Percentiles rank a stretch among this genome's conserved stretches.
phyloP scores from a whole-genome alignment of 2,113 vertebrate species.

The Heliornis fulica region DNA sequence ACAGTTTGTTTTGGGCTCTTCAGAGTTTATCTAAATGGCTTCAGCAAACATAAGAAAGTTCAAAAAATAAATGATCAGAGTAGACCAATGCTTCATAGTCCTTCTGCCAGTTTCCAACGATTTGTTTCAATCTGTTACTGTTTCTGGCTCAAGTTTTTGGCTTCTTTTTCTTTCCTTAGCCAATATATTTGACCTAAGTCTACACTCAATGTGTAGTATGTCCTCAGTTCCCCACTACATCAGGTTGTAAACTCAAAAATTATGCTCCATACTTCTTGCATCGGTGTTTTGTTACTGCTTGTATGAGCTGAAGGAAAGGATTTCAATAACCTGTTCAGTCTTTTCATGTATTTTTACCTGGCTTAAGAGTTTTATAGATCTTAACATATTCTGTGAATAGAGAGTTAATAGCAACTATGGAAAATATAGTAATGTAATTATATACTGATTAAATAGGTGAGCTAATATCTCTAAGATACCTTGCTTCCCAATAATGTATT shows the following conservation, averaged over 20 bases:
- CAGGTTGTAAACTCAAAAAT: not conserved
- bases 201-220: not conserved
- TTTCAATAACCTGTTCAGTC: not conserved
- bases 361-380: not conserved
- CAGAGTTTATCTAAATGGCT: not conserved
- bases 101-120: not conserved
- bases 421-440: not conserved
- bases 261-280: not conserved
- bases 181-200: not conserved
- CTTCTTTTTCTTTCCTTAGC: not conserved
- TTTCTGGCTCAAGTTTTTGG: not conserved
- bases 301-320: not conserved
- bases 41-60: not conserved
- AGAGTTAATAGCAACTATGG: not conserved
- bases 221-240: not conserved
- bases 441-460: not conserved
- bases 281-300: not conserved
- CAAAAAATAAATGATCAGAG: not conserved
- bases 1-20: not conserved
- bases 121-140: not conserved
- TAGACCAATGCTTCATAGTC: not conserved
- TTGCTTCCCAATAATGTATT: not conserved
- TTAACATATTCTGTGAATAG: not conserved
- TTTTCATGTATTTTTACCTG: not conserved
- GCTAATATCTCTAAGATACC: not conserved